Base-by-base conservation (phyloP, 2,888 invertebrate species). In the Agrotis exclamationis region DNA sequence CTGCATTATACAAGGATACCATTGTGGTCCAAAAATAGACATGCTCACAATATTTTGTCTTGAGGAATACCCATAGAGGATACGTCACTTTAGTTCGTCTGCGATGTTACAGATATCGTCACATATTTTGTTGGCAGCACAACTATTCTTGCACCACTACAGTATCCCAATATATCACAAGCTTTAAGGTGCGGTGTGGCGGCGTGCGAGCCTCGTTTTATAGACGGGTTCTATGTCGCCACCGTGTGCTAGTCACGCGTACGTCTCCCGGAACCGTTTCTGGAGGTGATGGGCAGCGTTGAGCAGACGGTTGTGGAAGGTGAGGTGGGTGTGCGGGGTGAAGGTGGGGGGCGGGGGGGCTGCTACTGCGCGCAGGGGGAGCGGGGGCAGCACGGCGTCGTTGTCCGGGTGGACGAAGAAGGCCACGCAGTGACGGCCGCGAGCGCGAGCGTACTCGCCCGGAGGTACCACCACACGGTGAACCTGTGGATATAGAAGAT, bases 341-440 rank as follows among this genome's bases (percentile, higher is more conserved):
- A 94, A 87, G 88, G 89, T 68, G 76, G 95, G 95, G 7, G 96
- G 92, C 47, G 93, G 87, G 74, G 95, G 94, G 9, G 93, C 87
- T 70, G 95, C 94, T 7, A 90, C 86, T 28, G 92, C 91, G 77
- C 94, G 96, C 24, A 93, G 92, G 4, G 96, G 96, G 71, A 97
- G 89, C 16, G 96, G 93, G 33, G 96, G 96, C 68, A 97, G 92
- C 56, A 89, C 86, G 9, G 96, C 96, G 76, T 96, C 95, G 82
- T 94, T 93, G 94, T 98, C 97, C 3, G 98, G 98, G 93, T 98
- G 97, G 85, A 98, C 97, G 95, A 98, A 98, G 95, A 97, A 98
- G 44, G 97, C 98, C 79, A 98, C 97, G 84, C 98, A 97, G 93
- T 98, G 97, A n/a, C 98, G 97, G 4, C 97, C 97, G 78, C 97